These are phyloP conservation scores for Dasypogon diadema DNA, from an alignment of 2,888 invertebrate genomes.

Conservation along the genomic window DNA sequence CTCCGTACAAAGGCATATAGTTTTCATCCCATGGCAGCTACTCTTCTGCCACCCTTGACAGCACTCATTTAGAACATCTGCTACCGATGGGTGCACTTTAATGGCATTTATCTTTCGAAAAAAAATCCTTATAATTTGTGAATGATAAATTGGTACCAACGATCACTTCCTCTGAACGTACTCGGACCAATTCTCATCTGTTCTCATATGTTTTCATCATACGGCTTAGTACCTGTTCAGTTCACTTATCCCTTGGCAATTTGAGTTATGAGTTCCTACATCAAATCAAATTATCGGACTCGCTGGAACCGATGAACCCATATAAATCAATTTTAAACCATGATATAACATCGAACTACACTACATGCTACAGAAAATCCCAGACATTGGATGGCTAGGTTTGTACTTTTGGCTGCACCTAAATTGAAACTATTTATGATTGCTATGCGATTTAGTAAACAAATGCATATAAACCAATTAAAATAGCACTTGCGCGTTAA, in stretches of 20 bases:
- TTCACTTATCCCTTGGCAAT: neutral
- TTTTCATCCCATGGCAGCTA: neutral
- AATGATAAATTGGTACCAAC: constrained; percentile 14
- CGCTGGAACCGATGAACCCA: neutral
- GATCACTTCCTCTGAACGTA: neutral
- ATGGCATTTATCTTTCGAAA: constrained; percentile 30
- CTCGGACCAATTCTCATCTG: too few species aligned
- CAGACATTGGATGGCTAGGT: too few species aligned
- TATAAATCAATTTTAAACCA: constrained; percentile 23
- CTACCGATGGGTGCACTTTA: constrained; percentile 31
- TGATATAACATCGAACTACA: constrained; percentile 16
- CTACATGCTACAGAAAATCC: too few species aligned
- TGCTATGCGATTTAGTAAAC: too few species aligned
- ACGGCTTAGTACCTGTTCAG: constrained; percentile 13
- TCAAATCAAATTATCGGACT: constrained; percentile 39
- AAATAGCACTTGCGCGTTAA: too few species aligned
- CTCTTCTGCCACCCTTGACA: neutral
- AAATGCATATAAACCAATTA: too few species aligned
- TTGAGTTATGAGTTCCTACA: constrained; percentile 14
- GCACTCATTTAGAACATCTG: constrained; percentile 40
- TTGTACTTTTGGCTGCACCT: too few species aligned
- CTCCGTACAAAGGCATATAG: neutral
- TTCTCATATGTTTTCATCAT: neutral
- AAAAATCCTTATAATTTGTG: constrained; percentile 27
- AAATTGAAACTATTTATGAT: too few species aligned